Conservation (phyloP, 2,888 invertebrate species). For the Oscheius onirici region DNA sequence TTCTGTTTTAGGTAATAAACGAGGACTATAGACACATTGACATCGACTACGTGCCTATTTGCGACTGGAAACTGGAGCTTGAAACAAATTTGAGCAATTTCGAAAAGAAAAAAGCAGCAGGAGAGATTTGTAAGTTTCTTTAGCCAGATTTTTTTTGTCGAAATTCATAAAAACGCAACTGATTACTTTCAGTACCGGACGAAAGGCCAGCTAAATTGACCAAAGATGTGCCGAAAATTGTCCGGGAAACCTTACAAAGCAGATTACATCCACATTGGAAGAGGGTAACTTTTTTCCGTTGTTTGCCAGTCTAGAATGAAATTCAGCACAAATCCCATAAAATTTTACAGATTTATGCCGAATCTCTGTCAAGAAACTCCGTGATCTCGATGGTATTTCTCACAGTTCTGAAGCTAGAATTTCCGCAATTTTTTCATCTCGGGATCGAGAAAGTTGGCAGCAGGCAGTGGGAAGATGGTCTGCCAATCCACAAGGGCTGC, state of each 20-base stretch:
- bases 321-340: background rate
- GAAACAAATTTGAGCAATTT: background rate
- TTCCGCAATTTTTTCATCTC: slow-evolving; percentile 1
- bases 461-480: slow-evolving; percentile 13
- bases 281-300: background rate
- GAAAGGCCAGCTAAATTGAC: background rate
- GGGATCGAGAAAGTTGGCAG: slow-evolving; percentile 12
- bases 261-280: background rate
- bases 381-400: slow-evolving; percentile 18
- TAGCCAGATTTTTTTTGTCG: background rate
- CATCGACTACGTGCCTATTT: slow-evolving; percentile 16
- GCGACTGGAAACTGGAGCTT: slow-evolving; percentile 3
- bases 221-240: background rate
- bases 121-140: background rate
- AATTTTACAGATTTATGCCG: slow-evolving; percentile 11
- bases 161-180: background rate
- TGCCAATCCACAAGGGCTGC: slow-evolving; percentile 27
- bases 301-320: too few species aligned
- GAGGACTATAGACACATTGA: background rate
- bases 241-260: background rate
- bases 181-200: background rate
- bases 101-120: background rate
- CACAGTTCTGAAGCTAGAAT: slow-evolving; percentile 17
- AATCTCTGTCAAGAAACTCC: background rate
- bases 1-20: background rate